phyloP scores from a whole-genome alignment of 1,140 invertebrate genomes.

The Acarapis woodi region DNA sequence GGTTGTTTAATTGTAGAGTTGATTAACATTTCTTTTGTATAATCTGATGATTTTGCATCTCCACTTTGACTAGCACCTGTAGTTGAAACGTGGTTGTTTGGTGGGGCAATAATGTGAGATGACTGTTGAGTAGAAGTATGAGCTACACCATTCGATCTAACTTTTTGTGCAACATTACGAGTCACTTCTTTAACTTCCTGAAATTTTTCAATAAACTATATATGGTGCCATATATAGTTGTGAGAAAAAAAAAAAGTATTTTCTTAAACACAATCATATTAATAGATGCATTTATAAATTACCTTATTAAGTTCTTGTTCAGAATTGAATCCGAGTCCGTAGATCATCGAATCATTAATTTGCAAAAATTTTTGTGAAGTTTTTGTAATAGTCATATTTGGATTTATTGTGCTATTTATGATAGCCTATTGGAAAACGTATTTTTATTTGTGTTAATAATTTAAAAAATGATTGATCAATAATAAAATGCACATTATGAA shows the following conservation, averaged over 20 bases:
- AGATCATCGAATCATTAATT: conserved; percentile 96
- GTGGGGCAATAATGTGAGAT: background rate
- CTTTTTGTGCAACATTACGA: conserved; percentile 13
- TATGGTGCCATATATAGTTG: background rate
- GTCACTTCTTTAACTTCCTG: conserved; percentile 91
- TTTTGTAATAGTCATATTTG: conserved; percentile 94
- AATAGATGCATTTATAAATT: conserved; percentile 10
- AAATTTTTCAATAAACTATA: conserved; percentile 90
- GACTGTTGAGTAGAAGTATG: background rate
- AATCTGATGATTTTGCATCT: no score
- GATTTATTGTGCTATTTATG: conserved; percentile 89
- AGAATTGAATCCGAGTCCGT: conserved; percentile 79
- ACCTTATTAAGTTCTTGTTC: conserved; percentile 79
- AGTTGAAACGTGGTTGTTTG: background rate
- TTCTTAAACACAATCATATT: background rate
- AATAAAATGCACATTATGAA: no score
- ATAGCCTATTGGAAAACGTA: conserved; percentile 38
- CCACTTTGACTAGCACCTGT: background rate
- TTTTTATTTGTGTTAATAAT: background rate
- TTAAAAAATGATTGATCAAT: background rate
- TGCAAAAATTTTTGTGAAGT: conserved; percentile 97
- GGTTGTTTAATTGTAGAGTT: background rate
- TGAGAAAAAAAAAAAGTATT: conserved; percentile 7
- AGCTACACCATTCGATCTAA: background rate
- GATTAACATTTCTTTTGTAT: no score